Evolutionary conservation across 1,140 invertebrate genomes (phyloP), one percentile per base, ranked within the genome.

Genomic region (Bombus terrestris): DNA sequence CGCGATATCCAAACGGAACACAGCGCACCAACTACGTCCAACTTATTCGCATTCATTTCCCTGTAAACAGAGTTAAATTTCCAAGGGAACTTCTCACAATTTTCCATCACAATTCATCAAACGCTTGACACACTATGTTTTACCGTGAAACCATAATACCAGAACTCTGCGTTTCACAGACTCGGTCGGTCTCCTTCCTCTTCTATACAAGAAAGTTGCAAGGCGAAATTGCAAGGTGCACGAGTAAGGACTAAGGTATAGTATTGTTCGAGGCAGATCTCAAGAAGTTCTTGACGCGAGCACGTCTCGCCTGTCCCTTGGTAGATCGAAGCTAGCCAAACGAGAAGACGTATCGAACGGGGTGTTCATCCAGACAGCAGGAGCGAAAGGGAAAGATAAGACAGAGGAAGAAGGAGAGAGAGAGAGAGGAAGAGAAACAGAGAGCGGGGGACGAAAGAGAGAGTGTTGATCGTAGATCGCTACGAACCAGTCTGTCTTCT

Each of bases 311-410:
- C 43, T 35, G 41, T 35, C 59, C 41, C 22, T 35, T 59, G 43
- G 68, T 32, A 12, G 57, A 72, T 82, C 53, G 69, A 77, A 59
- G 18, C 74, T n/a, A 43, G 37, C 57, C 9, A 18, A 64, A 83
- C 32, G 66, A 66, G 64, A 86, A 79, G 80, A 83, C 79, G 59
- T 81, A 86, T 89, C 83, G 87, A 88, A 82, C 68, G 69, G 41
- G 59, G 64, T 68, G 53, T 73, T 37, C 25, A 37, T 22, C n/a
- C 43, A 72, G 1, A 12, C 25, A 13, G 1, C 22, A 53, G 22
- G 1, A 37, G 73, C n/a, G 6, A 62, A 12, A 22, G 3, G 22
- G 3, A 41, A 41, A 41, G 25, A 41, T 62, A 10, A n/a, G 72
- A 59, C 28, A 28, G 53, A 15, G 32, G 73, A 25, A 59, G 32